phyloP scores from a whole-genome alignment of 2,113 vertebrate species.

The Phyllostomus hastatus region DNA sequence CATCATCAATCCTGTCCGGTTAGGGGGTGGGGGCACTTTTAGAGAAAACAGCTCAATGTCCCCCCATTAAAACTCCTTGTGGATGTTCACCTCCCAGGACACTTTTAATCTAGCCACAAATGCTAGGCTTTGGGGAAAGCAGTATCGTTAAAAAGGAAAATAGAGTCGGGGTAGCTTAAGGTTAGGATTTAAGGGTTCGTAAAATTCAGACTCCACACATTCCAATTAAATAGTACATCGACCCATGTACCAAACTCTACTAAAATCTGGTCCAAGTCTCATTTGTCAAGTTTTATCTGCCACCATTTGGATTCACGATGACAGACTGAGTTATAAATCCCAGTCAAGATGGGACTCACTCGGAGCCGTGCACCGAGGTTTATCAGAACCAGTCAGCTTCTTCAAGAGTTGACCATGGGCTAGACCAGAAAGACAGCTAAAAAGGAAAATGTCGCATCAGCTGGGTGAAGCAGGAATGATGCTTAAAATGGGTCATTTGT shows the following conservation, averaged over 20 bases:
- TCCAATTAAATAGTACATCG: conserved; percentile 65
- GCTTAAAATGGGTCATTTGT: not conserved
- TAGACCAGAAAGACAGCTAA: conserved; percentile 27
- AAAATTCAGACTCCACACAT: conserved; percentile 63
- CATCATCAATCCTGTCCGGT: not conserved
- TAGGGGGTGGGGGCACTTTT: not conserved
- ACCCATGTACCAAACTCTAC: conserved; percentile 47
- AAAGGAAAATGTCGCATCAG: conserved; percentile 22
- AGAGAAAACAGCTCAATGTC: conserved; percentile 16
- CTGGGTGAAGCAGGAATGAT: not conserved
- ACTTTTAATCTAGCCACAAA: conserved; percentile 37
- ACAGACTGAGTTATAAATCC: conserved; percentile 67
- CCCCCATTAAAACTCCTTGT: conserved; percentile 36
- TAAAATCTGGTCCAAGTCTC: conserved; percentile 62
- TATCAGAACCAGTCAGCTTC: conserved; percentile 58
- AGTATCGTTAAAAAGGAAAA: conserved; percentile 22
- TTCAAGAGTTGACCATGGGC: not conserved
- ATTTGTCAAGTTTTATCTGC: conserved; percentile 72
- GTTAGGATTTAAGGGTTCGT: conserved; percentile 54
- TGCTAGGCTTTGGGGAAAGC: conserved; percentile 46
- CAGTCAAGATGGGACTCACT: conserved; percentile 49
- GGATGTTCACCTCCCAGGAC: conserved; percentile 38
- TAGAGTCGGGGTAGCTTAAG: conserved; percentile 1
- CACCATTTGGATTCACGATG: conserved; percentile 66
- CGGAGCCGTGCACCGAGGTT: conserved; percentile 33